Evolutionary conservation across 2,113 vertebrate species (phyloP).

Genomic region (Lampris megalopsis): DNA sequence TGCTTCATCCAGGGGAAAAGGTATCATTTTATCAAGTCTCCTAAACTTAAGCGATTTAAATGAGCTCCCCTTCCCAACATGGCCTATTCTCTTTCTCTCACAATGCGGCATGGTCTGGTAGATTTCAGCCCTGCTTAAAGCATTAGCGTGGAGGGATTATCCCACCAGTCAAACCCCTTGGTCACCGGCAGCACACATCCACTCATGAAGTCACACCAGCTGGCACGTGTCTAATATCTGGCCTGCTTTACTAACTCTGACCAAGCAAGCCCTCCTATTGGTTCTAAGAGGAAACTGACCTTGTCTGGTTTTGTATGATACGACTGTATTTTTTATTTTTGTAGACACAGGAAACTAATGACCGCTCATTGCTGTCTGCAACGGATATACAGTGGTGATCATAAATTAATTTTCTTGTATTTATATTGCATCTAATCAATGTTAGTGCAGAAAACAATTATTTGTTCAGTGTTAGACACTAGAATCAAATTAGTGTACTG

Average conservation of each 20-base stretch:
- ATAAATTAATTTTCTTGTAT: too few species aligned
- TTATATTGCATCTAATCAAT: too few species aligned
- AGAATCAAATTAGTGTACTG: too few species aligned
- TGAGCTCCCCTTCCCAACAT: background rate
- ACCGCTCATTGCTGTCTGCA: too few species aligned
- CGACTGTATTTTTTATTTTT: background rate
- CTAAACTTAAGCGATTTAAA: background rate
- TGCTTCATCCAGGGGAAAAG: background rate
- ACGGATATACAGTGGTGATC: too few species aligned
- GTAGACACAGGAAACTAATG: too few species aligned
- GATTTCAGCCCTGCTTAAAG: slow-evolving; percentile 66
- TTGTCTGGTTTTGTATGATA: slow-evolving; percentile 9
- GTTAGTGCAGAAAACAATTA: too few species aligned
- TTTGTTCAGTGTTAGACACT: too few species aligned
- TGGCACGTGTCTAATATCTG: slow-evolving; percentile 54
- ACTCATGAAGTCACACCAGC: slow-evolving; percentile 40
- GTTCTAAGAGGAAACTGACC: slow-evolving; percentile 23
- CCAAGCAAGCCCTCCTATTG: background rate
- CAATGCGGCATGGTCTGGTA: slow-evolving; percentile 35
- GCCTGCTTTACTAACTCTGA: slow-evolving; percentile 35
- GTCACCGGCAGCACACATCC: slow-evolving; percentile 51
- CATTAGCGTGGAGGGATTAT: slow-evolving; percentile 70
- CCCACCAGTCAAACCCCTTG: slow-evolving; percentile 45
- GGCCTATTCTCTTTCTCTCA: slow-evolving; percentile 1
- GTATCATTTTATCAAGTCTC: background rate